Evolutionary conservation across 2,888 invertebrate genomes (phyloP), one percentile per base, ranked within the genome.

Genomic region (Andrena camellia): DNA sequence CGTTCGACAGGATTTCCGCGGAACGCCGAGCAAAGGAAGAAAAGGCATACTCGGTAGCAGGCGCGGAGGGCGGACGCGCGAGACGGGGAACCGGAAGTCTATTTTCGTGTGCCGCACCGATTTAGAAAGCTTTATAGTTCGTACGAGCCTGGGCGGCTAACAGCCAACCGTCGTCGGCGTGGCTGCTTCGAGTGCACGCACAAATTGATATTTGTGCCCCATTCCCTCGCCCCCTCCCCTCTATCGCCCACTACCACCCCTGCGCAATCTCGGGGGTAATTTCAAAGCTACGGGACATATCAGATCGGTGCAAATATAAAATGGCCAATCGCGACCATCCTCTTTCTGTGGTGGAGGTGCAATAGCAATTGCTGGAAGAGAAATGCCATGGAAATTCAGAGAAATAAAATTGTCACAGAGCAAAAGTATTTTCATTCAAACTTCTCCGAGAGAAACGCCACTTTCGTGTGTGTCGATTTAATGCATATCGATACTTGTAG

Each of bases 1-100:
- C 42, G 17, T 54, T 26, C 6, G 10, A 35, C 35, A 26, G 67
- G 26, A 29, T 67, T 67, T 67, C 79, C 48, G 66, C 54, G 64
- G 13, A 71, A 59, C 23, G 13, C n/a, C 13, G 31, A 54, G 31
- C 23, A 57, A 48, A 57, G 54, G 20, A 35, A n/a, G 52, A 54
- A 29, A 42, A 5, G 2, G 92, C 93, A 91, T 93, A 91, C 92
- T 91, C 89, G 86, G 88, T 84, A 90, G 92, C 92, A 93, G 93
- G 93, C 93, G 91, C 90, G 67, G 84, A 70, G 75, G 76, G 76
- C 63, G 79, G 74, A 64, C 83, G 84, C 88, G 90, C 90, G 92
- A 94, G 93, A 93, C 94, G 93, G 93, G 17, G 92, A 94, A 94
- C 94, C 94, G 94, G 94, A 94, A 94, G 94, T 94, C 94, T 94